Evolutionary conservation across 2,113 vertebrate species (phyloP).

Genomic region (Falcunculus frontatus): DNA sequence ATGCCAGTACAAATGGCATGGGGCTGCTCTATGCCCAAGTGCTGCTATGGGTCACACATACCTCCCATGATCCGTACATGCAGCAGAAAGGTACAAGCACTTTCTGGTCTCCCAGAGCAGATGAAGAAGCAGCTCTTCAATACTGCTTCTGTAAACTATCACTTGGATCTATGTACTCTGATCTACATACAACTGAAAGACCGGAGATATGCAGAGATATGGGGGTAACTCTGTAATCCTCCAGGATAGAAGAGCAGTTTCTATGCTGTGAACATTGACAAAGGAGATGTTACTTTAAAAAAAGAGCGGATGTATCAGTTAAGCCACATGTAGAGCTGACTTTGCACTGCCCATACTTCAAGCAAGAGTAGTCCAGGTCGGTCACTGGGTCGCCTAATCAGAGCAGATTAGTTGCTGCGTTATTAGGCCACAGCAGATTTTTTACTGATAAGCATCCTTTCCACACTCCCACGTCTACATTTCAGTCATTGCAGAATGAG

Average conservation of each 20-base stretch:
- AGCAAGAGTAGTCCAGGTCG: not conserved
- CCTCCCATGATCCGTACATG: not conserved
- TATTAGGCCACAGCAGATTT: not conserved
- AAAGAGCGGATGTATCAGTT: not conserved
- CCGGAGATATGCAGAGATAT: not conserved
- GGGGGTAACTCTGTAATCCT: not conserved
- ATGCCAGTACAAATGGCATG: not conserved
- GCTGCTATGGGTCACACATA: accelerated
- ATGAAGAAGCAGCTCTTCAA: not conserved
- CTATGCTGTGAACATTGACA: not conserved
- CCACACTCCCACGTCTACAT: not conserved
- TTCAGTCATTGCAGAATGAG: not conserved
- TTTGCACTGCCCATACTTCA: not conserved
- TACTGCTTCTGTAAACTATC: not conserved
- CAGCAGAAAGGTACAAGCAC: not conserved
- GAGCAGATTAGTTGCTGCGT: not conserved
- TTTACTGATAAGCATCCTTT: not conserved
- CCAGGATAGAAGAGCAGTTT: not conserved
- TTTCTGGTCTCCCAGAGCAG: not conserved
- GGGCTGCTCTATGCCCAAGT: not conserved
- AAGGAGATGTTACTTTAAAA: not conserved
- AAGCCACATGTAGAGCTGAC: not conserved
- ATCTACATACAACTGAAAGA: not conserved
- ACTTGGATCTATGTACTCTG: not conserved
- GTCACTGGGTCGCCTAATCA: not conserved